Percentiles rank a stretch among this genome's conserved stretches.
These are phyloP conservation scores for Babyrousa celebensis DNA, from an alignment of 2,797 vertebrate species.

Conservation along the genomic window DNA sequence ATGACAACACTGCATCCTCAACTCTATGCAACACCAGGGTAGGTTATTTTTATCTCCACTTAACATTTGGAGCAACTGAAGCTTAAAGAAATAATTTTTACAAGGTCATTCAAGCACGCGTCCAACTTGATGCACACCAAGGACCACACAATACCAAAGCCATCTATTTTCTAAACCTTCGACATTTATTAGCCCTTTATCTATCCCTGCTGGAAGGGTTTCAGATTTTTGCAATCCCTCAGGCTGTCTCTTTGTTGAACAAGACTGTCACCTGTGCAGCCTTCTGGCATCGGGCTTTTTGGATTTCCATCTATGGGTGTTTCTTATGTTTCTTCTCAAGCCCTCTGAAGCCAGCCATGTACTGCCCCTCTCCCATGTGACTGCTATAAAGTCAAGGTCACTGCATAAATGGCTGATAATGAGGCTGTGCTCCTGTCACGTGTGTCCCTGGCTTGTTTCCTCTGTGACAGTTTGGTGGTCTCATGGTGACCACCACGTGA, in stretches of 20 bases:
- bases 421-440: not conserved
- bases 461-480: not conserved
- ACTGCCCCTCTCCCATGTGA: not conserved
- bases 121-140: not conserved
- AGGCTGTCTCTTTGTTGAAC: not conserved
- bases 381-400: not conserved
- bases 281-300: not conserved
- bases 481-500: not conserved
- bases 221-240: not conserved
- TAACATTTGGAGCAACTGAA: conserved; percentile 40
- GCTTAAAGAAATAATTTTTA: conserved; percentile 61
- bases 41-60: not conserved
- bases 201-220: too few relatives aligned
- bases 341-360: fast-evolving
- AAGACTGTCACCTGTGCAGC: not conserved
- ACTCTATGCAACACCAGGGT: too few relatives aligned
- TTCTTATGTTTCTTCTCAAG: too few relatives aligned
- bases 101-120: not conserved
- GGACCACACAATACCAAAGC: not conserved
- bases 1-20: too few relatives aligned
- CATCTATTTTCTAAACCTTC: not conserved
- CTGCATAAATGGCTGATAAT: not conserved
- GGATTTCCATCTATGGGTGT: not conserved
- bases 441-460: not conserved
- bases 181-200: not conserved